Base-by-base conservation (phyloP, 2,113 vertebrate species). In the Hylia prasina region DNA sequence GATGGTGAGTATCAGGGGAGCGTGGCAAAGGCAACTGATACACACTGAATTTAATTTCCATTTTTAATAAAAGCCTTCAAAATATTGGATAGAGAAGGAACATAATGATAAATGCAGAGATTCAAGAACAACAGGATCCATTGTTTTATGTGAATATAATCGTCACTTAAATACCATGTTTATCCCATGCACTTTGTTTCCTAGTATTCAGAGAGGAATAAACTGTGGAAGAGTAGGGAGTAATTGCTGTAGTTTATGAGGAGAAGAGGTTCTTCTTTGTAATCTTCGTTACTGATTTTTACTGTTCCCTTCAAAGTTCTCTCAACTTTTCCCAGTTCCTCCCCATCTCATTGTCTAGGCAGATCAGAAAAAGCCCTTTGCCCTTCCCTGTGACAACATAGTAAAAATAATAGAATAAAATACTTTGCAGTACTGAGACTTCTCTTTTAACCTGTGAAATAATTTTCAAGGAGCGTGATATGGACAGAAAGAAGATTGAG, bases 401-500 rank as follows among this genome's bases (percentile, higher is more conserved):
- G 15, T 39, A 44, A 58, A 76, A 31, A 18, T 21, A 15, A 37
- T 20, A 48, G 5, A 50, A 35, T 44, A 2, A 87, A 82, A 30
- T 16, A 22, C 5, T 91, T 39, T 27, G 21, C 81, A n/a, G 0
- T 75, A 15, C 71, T 82, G 39, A 94, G 65, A 61, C 16, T 44
- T 61, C n/a, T 42, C 28, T 72, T 85, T 44, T 78, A 22, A 70
- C 30, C 8, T 76, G 6, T 93, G 60, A 56, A 86, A 92, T 94
- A 9, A 84, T 66, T 76, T 87, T 94, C 53, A 87, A 99, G 99
- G 99, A 99, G 93, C 98, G 98, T 70, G 99, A 99, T 97, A 97
- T 99, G 97, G 99, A 99, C 93, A 98, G 99, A 88, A 99, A 99
- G 95, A 99, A 99, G n/a, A 98, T 99, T 95, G 99, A 99, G 90